Percentiles rank a stretch among this genome's conserved stretches.
These are phyloP conservation scores for Neocrepidodera transversa DNA, from an alignment of 2,888 invertebrate genomes.

Conservation along the genomic window DNA sequence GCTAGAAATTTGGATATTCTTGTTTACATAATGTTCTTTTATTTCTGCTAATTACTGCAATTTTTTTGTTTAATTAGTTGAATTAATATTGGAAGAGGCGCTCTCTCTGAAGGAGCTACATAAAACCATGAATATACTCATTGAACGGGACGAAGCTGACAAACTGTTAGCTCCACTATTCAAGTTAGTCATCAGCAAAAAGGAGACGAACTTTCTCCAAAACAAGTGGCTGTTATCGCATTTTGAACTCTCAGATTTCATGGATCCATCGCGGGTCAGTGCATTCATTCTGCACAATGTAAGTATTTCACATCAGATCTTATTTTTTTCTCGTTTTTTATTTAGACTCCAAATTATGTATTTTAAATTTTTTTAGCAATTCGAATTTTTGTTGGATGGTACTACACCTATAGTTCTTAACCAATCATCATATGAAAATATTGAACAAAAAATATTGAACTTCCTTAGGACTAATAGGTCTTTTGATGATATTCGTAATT, in stretches of 20 bases:
- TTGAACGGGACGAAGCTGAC: conserved; percentile 52
- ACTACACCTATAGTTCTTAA: conserved; percentile 52
- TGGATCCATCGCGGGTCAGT: conserved; percentile 60
- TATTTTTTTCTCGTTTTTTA: no score
- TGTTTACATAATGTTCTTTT: no score
- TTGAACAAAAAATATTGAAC: conserved; percentile 64
- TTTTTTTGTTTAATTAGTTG: conserved; percentile 61
- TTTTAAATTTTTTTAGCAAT: conserved; percentile 62
- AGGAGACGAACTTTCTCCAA: conserved; percentile 65
- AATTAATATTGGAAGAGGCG: conserved; percentile 62
- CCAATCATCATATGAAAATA: conserved; percentile 60
- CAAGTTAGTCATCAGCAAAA: conserved; percentile 65
- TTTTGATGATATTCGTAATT: conserved; percentile 66
- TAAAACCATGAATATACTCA: conserved; percentile 47
- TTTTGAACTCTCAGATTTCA: conserved; percentile 64
- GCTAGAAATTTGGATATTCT: no score
- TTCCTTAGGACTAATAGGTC: conserved; percentile 62
- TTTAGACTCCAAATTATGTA: no score
- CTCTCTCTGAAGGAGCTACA: conserved; percentile 58
- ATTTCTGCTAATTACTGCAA: no score
- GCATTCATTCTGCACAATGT: conserved; percentile 63
- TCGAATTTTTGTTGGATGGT: conserved; percentile 62
- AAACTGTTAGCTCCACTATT: conserved; percentile 68
- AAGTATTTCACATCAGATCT: conserved; percentile 42
- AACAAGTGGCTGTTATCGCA: conserved; percentile 65